Percentiles rank a stretch among this genome's conserved stretches.
These are phyloP conservation scores for Eristalis intricaria DNA, from an alignment of 2,888 invertebrate species.

Conservation along the genomic window DNA sequence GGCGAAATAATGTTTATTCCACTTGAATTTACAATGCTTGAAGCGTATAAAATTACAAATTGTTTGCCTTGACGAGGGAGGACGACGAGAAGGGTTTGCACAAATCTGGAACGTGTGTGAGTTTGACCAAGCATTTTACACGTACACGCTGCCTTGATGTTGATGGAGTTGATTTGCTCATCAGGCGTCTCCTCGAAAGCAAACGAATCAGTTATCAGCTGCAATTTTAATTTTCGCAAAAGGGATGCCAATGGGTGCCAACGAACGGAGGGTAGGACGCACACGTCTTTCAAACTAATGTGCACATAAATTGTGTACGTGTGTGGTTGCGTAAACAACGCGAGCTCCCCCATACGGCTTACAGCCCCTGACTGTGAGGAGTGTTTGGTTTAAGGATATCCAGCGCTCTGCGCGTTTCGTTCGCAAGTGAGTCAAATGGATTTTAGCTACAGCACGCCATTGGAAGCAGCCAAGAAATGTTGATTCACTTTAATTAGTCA, in stretches of 20 bases:
- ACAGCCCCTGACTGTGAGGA: background rate
- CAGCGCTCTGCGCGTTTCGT: background rate
- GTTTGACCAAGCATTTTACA: background rate
- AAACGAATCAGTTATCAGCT: conserved; percentile 31
- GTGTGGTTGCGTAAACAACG: background rate
- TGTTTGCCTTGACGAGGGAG: conserved; percentile 15
- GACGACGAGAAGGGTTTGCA: background rate
- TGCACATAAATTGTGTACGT: conserved; percentile 32
- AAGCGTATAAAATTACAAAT: conserved; percentile 46
- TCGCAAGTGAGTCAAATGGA: background rate
- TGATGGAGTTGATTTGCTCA: conserved; percentile 33
- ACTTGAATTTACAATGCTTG: conserved; percentile 36
- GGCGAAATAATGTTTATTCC: conserved; percentile 43
- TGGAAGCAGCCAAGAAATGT: background rate
- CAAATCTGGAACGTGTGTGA: background rate
- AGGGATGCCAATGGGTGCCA: conserved; percentile 4
- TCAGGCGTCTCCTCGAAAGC: background rate
- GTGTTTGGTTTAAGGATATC: background rate
- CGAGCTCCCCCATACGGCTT: background rate
- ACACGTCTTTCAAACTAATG: conserved; percentile 31
- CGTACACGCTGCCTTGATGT: conserved; percentile 6
- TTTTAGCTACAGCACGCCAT: background rate
- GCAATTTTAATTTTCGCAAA: conserved; percentile 47
- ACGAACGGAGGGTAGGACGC: background rate
- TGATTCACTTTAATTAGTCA: background rate